phyloP scores from a whole-genome alignment of 2,888 invertebrate species.

The Diaprepes abbreviatus region DNA sequence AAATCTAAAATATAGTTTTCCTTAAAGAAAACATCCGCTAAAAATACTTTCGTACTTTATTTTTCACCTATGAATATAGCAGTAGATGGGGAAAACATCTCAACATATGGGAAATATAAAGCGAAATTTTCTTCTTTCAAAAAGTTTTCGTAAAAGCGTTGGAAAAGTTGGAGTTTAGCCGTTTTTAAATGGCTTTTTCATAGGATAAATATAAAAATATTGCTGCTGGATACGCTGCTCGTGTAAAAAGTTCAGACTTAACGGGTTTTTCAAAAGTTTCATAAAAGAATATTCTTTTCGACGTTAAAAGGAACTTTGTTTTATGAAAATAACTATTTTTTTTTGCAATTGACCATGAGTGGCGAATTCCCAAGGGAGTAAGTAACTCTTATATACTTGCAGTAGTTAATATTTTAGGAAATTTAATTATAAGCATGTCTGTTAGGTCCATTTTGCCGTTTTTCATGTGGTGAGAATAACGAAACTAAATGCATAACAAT shows the following conservation, averaged over 20 bases:
- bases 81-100: not conserved
- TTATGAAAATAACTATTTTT: not conserved
- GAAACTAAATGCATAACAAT: too few relatives aligned
- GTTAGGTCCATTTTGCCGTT: too few relatives aligned
- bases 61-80: not conserved
- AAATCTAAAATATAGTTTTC: too few relatives aligned
- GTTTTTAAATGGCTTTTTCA: constrained; percentile 24
- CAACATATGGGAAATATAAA: constrained; percentile 23
- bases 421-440: too few relatives aligned
- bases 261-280: constrained; percentile 26
- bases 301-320: not conserved
- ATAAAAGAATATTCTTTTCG: constrained; percentile 1
- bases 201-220: constrained; percentile 35
- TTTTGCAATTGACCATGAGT: not conserved
- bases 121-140: constrained; percentile 14
- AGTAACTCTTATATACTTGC: too few relatives aligned
- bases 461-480: too few relatives aligned
- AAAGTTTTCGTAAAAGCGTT: constrained; percentile 24
- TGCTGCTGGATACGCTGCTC: constrained; percentile 32
- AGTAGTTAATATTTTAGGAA: too few relatives aligned
- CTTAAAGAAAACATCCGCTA: too few relatives aligned
- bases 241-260: constrained; percentile 33
- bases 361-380: too few relatives aligned
- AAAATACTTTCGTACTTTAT: not conserved
- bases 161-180: constrained; percentile 22